Base-by-base conservation (phyloP, 2,888 invertebrate species). In the Troilus luridus region DNA sequence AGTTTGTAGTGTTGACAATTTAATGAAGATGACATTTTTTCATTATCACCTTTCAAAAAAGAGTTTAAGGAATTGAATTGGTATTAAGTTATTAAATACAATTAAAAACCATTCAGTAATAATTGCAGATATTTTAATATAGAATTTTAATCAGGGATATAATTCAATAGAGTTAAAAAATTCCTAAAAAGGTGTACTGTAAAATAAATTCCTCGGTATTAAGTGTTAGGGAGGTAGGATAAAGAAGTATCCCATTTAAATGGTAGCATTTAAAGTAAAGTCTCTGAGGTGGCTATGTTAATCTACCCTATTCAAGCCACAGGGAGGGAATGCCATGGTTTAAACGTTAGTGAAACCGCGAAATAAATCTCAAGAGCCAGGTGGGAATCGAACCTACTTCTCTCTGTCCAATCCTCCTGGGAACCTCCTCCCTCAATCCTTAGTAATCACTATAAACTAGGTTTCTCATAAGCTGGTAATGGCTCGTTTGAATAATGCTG, bases 251-350 rank as follows among this genome's bases (percentile, higher is more conserved):
- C 17, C 72, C 17, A 77, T 41, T 77, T 19, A 77, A 77, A 77
- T 19, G 17, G 9, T 8, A 9, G 72, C 17, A 67, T 77, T 41
- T 27, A 19, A 41, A 27, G 72, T 77, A 41, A 8, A 8, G 7
- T 77, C 41, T 41, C 41, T 41, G 27, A 77, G 41, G 72, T 77
- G 72, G 72, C 72, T 14, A 77, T 77, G 72, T 41, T 77, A 77
- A 77, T 77, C 41, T 21, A 77, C 41, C 72, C 72, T 77, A 8
- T 77, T 77, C 72, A 41, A 77, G 9, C 72, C 41, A 41, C 72
- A 41, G 14, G 5, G 24, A 27, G 72, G 10, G 8, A 41, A 77
- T 41, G 41, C 72, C 72, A 41, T 14, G 41, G 72, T 77, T 77
- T 77, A 77, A 77, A 77, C 72, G 72, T 41, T 77, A 7, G 27